These are phyloP conservation scores for Poecilia velifera DNA, from an alignment of 2,797 vertebrate genomes.

Conservation along the genomic window DNA sequence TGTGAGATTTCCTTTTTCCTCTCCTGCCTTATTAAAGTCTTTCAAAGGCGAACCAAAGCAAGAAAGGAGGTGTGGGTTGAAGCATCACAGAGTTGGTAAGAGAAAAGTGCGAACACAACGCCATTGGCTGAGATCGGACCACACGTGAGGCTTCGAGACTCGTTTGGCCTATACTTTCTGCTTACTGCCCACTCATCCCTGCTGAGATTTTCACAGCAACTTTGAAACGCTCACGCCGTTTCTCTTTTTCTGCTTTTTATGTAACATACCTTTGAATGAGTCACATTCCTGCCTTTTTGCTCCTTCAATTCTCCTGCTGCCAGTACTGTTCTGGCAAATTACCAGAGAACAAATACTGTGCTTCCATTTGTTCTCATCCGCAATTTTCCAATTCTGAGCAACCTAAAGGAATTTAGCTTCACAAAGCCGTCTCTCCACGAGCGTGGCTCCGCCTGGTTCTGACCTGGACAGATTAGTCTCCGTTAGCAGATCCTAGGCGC, in stretches of 20 bases:
- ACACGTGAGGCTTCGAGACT: constrained; percentile 40
- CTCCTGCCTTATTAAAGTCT: constrained; percentile 34
- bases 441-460: too few relatives aligned
- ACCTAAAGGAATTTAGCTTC: constrained; percentile 54
- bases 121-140: constrained; percentile 46
- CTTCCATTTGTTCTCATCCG: constrained; percentile 69
- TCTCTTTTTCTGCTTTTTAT: constrained; percentile 11
- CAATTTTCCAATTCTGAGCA: constrained; percentile 71
- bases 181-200: constrained; percentile 49
- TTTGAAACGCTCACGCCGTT: constrained; percentile 26
- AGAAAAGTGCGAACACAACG: constrained; percentile 63
- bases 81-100: constrained; percentile 51
- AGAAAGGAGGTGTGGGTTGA: constrained; percentile 49
- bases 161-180: constrained; percentile 30
- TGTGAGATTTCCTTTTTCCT: constrained; percentile 28
- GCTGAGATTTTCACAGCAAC: constrained; percentile 32
- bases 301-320: constrained; percentile 58
- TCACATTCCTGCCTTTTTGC: constrained; percentile 11
- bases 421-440: neutral
- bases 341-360: constrained; percentile 24
- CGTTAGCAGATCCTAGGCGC: too few relatives aligned
- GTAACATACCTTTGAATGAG: constrained; percentile 47
- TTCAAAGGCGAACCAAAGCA: constrained; percentile 29
- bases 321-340: constrained; percentile 72
- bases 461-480: too few relatives aligned